Evolutionary conservation across 2,113 vertebrate genomes (phyloP).

Genomic region (Brienomyrus brachyistius): DNA sequence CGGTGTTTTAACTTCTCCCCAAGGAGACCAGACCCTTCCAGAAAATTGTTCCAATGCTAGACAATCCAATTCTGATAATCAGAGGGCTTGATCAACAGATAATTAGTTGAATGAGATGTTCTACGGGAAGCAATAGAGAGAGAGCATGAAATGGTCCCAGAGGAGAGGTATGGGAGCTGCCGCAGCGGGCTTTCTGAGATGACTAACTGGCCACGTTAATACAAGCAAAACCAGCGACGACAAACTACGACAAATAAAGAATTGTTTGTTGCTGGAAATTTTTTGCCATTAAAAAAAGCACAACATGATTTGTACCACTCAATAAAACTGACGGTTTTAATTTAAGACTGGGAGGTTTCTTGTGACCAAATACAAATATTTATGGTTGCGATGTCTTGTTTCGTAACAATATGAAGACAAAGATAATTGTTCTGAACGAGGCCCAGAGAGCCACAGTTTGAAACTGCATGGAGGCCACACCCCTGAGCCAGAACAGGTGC

Average conservation of each 20-base stretch:
- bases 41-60: neutral
- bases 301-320: neutral
- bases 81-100: neutral
- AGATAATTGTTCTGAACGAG: neutral
- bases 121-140: neutral
- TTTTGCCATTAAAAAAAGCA: neutral
- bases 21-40: neutral
- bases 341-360: neutral
- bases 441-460: neutral
- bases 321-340: neutral
- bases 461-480: slow-evolving; percentile 26
- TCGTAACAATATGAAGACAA: neutral
- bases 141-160: neutral
- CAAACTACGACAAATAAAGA: neutral
- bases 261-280: neutral
- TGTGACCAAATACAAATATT: neutral
- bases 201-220: neutral
- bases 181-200: neutral
- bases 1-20: neutral
- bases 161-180: neutral
- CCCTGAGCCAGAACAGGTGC: slow-evolving; percentile 60
- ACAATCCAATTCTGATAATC: neutral
- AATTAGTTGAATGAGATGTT: neutral
- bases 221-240: neutral
- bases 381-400: neutral